Evolutionary conservation across 2,113 vertebrate genomes (phyloP), one percentile per base, ranked within the genome.

Genomic region (Mesocricetus auratus): DNA sequence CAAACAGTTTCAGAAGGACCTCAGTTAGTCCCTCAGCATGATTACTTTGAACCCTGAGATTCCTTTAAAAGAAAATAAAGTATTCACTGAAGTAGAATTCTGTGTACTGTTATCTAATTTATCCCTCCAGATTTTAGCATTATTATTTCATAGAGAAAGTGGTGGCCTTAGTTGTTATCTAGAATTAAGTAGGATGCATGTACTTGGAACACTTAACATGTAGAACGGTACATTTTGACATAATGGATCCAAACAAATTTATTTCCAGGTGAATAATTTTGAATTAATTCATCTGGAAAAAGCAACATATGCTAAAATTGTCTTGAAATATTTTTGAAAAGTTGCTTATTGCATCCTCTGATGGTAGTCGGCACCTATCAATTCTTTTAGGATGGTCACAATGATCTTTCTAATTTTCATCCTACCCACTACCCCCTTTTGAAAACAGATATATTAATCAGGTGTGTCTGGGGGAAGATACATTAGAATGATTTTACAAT

Each of bases 51-150:
- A 62, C 33, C 0, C 33, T 60, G 58, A 42, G 73, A 58, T 62
- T 90, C 22, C 58, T 92, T 71, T 86, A 7, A 88, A 83, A 56
- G 53, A 56, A 89, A 83, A 42, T 78, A 53, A 79, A 87, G 2
- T 45, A 19, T 85, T 96, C 87, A 17, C 36, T 96, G 77, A 93
- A 93, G 91, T 75, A 62, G 31, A 8, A 21, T 85, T 79, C n/a
- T 69, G 4, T 94, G 3, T 0, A 58, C 36, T 85, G 47, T 87
- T 91, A 95, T 11, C 6, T n/a, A 64, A 50, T 74, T 89, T 82
- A 22, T 58, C 2, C 11, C 16, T 8, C 58, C 33, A 19, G 7
- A 50, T 88, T 94, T 89, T 68, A 62, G 47, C 22, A 88, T 68
- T 19, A 62, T 1, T 94, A 42, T 92, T 91, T 95, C 45, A 81